Conservation (phyloP, 2,888 invertebrate species). For the Prionchulus punctatus region DNA sequence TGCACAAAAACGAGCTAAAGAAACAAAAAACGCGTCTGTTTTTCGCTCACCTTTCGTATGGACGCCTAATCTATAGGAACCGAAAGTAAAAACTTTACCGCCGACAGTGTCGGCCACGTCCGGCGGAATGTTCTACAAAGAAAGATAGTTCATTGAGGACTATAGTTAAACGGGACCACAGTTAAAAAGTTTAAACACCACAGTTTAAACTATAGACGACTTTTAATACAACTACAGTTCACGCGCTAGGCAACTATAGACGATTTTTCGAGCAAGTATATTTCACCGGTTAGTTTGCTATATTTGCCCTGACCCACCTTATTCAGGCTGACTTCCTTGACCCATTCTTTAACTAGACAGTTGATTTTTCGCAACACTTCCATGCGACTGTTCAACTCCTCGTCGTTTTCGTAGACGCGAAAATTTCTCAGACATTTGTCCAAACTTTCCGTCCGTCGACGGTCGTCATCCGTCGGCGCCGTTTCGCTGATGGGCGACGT, state of each 20-base stretch:
- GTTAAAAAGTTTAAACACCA: no score
- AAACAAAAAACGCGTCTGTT: not conserved
- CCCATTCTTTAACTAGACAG: slow-evolving; percentile 80
- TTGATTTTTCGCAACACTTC: slow-evolving; percentile 58
- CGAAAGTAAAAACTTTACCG: slow-evolving; percentile 98
- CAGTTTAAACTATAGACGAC: no score
- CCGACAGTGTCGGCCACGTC: slow-evolving; percentile 71
- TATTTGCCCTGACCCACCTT: slow-evolving; percentile 27
- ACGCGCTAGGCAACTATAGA: no score
- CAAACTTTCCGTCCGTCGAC: slow-evolving; percentile 17
- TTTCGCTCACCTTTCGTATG: slow-evolving; percentile 53
- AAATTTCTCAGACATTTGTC: slow-evolving; percentile 16
- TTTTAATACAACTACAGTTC: no score
- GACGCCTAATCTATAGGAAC: slow-evolving; percentile 75
- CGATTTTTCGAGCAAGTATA: no score
- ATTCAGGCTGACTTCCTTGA: slow-evolving; percentile 64
- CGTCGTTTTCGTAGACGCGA: slow-evolving; percentile 22
- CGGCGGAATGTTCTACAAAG: slow-evolving; percentile 60
- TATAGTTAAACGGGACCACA: not conserved
- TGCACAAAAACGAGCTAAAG: not conserved
- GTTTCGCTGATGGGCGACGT: slow-evolving; percentile 17
- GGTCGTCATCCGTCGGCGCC: slow-evolving; percentile 20
- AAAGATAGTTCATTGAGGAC: not conserved
- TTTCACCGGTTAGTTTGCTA: no score
- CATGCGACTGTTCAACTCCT: slow-evolving; percentile 23